Evolutionary conservation across 2,113 vertebrate genomes (phyloP).

Genomic region (Naja naja): DNA sequence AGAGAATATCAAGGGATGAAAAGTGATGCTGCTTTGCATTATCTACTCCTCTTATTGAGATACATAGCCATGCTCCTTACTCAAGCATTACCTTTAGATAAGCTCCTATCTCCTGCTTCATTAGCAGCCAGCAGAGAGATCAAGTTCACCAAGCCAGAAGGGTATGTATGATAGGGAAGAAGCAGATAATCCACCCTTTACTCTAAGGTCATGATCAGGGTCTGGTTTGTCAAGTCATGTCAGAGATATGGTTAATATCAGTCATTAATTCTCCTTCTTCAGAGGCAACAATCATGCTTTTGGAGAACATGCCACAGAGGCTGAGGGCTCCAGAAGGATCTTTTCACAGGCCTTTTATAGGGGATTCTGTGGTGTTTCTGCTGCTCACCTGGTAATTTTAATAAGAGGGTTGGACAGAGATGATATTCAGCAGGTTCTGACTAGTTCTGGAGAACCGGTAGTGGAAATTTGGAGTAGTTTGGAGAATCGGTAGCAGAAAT

Average conservation of each 20-base stretch:
- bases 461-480: too few species aligned
- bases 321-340: not conserved
- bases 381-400: not conserved
- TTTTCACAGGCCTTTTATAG: not conserved
- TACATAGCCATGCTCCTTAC: not conserved
- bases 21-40: not conserved
- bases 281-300: not conserved
- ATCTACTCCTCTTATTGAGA: not conserved
- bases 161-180: not conserved
- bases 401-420: not conserved
- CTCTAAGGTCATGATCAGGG: not conserved
- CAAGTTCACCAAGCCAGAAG: not conserved
- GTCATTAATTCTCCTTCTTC: not conserved
- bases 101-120: not conserved
- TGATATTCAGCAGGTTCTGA: too few species aligned
- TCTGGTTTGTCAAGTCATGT: not conserved
- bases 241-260: not conserved
- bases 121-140: not conserved
- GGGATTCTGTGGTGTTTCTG: not conserved
- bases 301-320: not conserved
- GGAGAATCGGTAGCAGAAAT: too few species aligned
- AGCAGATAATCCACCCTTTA: slow-evolving; percentile 3
- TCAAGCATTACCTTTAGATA: slow-evolving; percentile 16
- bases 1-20: not conserved
- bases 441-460: too few species aligned